phyloP scores from a whole-genome alignment of 2,113 vertebrate species.

The Apaloderma vittatum region DNA sequence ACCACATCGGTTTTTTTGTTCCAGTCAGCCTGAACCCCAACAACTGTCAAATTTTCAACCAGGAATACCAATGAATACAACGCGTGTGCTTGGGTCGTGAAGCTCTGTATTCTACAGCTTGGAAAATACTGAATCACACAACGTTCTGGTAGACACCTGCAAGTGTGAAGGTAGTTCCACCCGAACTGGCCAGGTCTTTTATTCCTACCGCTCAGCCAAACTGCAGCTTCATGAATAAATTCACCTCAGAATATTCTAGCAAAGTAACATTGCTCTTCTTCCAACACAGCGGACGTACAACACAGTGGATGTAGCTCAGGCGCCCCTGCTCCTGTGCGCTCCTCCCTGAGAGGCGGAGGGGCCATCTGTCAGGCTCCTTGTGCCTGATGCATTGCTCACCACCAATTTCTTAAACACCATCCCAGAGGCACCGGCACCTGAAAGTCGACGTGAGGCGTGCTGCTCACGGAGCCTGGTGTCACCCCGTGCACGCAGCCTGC shows the following conservation, averaged over 20 bases:
- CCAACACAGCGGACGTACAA: not conserved
- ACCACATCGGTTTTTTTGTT: too few relatives aligned
- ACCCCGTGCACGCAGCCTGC: too few relatives aligned
- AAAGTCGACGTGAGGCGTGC: not conserved
- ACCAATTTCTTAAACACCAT: not conserved
- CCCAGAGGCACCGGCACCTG: not conserved
- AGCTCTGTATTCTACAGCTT: not conserved
- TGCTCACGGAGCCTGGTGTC: too few relatives aligned
- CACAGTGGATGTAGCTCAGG: not conserved
- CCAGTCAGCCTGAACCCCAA: too few relatives aligned
- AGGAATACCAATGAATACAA: not conserved
- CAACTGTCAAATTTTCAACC: not conserved
- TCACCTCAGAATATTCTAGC: not conserved
- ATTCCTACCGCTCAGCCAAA: not conserved
- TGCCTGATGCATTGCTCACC: not conserved
- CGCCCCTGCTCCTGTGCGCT: not conserved
- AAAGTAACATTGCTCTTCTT: not conserved
- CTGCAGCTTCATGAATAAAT: not conserved
- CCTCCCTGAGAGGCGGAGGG: not conserved
- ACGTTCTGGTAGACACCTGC: rapidly evolving
- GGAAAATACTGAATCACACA: not conserved
- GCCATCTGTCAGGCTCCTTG: not conserved
- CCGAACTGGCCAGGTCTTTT: not conserved
- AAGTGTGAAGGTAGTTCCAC: not conserved
- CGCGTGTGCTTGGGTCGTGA: not conserved